Base-by-base conservation (phyloP, 2,797 vertebrate species). In the Gadopsis marmoratus region DNA sequence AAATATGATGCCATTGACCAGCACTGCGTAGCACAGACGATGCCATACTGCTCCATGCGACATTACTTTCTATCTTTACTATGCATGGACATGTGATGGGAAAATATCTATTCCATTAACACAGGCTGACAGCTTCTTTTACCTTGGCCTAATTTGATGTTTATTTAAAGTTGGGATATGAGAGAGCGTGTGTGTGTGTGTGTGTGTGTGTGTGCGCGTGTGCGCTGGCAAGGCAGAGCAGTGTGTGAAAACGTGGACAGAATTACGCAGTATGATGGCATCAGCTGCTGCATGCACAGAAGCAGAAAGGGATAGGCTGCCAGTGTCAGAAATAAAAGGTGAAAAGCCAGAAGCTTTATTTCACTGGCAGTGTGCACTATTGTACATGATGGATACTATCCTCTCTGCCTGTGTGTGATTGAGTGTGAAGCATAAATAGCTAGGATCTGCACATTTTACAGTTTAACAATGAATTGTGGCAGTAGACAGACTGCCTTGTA, bases 81-180 rank as follows among this genome's bases (percentile, higher is more conserved):
- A 37, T 78, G 76, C 43, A 26, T 61, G 70, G 67, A 71, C 64
- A 59, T 50, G 67, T 33, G 84, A 82, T 72, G 89, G 82, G 31
- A 90, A 90, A 83, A 91, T 81, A 87, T 93, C 84, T 69, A 56
- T 78, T 87, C 80, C 63, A 82, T 90, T 89, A 88, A 72, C 85
- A 77, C 80, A 8, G 71, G 68, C 82, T 72, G 85, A 81, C 74
- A 58, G 81, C 86, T 88, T 82, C 79, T 90, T 93, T 92, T 91
- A 91, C 89, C 86, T 74, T 89, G 90, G 71, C 91, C 91, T 92
- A 89, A 91, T 91, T 92, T 82, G 58, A 89, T 88, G 91, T 91
- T 89, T 93, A 92, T 93, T 94, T 94, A 92, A 94, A 91, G 87
- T 91, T 85, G 62, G 85, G 71, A 80, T 74, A 79, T 64, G 71